Percentiles rank a stretch among this genome's conserved stretches.
These are phyloP conservation scores for Paracanthobrama guichenoti DNA, from an alignment of 2,113 vertebrate species.

Conservation along the genomic window DNA sequence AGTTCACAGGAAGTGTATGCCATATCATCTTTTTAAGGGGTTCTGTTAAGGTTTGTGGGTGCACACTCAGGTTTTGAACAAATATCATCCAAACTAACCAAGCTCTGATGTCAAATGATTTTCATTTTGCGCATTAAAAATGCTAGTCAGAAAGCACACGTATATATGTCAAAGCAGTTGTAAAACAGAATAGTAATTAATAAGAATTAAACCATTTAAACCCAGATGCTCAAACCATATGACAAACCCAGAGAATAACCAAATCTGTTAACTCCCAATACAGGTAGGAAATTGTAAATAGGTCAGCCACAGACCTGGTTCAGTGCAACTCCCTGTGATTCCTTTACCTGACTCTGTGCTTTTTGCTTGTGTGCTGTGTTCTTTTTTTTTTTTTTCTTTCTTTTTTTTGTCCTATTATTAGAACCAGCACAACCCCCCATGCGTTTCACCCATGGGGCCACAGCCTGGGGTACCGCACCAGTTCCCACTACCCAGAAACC, in stretches of 20 bases:
- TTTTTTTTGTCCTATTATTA: constrained; percentile 38
- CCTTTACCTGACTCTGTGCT: constrained; percentile 17
- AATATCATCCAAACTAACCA: not conserved
- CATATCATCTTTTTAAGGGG: not conserved
- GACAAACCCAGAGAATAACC: not conserved
- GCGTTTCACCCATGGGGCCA: constrained; percentile 13
- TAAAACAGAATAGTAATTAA: no score
- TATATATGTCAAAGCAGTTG: no score
- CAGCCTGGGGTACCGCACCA: constrained; percentile 23
- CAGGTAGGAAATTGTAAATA: constrained; percentile 23
- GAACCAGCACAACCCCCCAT: not conserved
- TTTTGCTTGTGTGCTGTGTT: constrained; percentile 24
- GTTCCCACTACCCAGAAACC: not conserved
- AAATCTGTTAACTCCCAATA: not conserved
- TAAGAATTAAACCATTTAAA: no score
- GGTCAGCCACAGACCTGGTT: constrained; percentile 32
- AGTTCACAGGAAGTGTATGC: not conserved
- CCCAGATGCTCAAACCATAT: not conserved
- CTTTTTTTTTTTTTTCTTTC: constrained; percentile 14
- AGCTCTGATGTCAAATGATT: not conserved
- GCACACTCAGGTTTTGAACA: not conserved
- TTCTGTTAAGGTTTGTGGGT: not conserved
- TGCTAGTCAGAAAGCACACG: not conserved
- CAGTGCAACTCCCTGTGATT: not conserved
- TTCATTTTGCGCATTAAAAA: not conserved